These are phyloP conservation scores for Phataginus tetradactyla DNA, from an alignment of 2,797 vertebrate genomes.

Conservation along the genomic window DNA sequence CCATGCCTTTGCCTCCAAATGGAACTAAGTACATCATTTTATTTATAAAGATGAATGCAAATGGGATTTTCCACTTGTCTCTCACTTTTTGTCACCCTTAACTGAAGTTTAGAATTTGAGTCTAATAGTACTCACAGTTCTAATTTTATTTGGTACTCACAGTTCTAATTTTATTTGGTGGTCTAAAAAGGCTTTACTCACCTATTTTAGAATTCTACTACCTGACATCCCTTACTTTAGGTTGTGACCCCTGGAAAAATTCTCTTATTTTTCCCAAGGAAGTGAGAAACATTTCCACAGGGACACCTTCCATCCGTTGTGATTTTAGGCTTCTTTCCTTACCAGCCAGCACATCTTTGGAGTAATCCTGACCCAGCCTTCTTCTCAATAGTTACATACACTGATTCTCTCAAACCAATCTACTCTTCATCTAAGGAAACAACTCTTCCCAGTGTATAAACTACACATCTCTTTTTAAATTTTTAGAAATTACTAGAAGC, in stretches of 20 bases:
- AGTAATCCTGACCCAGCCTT: neutral
- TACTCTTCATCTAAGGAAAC: neutral
- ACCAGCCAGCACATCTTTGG: neutral
- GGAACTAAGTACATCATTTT: neutral
- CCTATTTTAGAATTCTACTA: neutral
- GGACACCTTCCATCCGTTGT: neutral
- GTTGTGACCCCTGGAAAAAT: neutral
- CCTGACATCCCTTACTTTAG: neutral
- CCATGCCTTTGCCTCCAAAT: neutral
- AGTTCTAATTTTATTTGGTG: neutral
- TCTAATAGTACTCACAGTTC: neutral
- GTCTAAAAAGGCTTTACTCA: neutral
- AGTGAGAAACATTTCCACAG: neutral
- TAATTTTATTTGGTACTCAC: neutral
- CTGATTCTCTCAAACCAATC: neutral
- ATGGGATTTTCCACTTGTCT: neutral
- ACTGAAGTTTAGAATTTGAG: neutral
- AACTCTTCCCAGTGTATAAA: neutral
- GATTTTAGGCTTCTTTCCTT: neutral
- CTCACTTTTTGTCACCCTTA: neutral
- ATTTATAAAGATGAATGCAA: neutral
- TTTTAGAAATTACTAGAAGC: conserved; percentile 1
- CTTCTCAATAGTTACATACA: neutral
- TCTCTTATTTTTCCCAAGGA: conserved; percentile 13
- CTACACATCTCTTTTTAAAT: neutral